Percentiles rank a stretch among this genome's conserved stretches.
Evolutionary conservation across 2,888 invertebrate genomes (phyloP).

Genomic region (Pheosia gnoma): DNA sequence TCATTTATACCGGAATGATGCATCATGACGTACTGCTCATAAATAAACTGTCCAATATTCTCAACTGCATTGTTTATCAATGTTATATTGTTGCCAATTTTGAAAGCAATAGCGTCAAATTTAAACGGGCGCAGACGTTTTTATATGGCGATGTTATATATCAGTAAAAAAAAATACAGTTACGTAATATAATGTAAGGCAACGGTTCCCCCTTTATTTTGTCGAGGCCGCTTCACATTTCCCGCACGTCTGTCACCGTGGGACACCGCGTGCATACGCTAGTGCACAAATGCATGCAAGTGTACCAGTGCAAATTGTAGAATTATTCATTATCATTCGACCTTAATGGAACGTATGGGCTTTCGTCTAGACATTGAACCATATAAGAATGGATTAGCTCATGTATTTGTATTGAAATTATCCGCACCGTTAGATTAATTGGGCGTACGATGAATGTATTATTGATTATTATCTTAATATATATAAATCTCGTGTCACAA

Average conservation of each 20-base stretch:
- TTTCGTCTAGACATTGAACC: slow-evolving; percentile 43
- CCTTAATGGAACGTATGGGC: slow-evolving; percentile 43
- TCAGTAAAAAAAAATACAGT: slow-evolving; percentile 51
- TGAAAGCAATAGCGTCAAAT: background rate
- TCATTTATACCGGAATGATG: background rate
- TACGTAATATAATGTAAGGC: slow-evolving; percentile 46
- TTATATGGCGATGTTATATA: slow-evolving; percentile 20
- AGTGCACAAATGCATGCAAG: slow-evolving; percentile 57
- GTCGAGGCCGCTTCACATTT: slow-evolving; percentile 46
- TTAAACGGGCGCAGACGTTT: background rate
- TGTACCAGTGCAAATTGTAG: slow-evolving; percentile 54
- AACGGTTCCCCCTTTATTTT: slow-evolving; percentile 48
- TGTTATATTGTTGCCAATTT: background rate
- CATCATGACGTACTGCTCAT: background rate
- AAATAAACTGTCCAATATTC: background rate
- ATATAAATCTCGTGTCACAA: too few species aligned
- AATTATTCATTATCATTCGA: slow-evolving; percentile 61
- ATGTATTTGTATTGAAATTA: slow-evolving; percentile 33
- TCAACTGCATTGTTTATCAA: background rate
- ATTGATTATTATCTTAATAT: slow-evolving; percentile 26
- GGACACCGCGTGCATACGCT: slow-evolving; percentile 51
- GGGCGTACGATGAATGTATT: slow-evolving; percentile 29
- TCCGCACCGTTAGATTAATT: slow-evolving; percentile 34
- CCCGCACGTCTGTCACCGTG: slow-evolving; percentile 48
- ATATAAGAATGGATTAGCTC: slow-evolving; percentile 45